phyloP scores from a whole-genome alignment of 2,113 vertebrate species.

The Tricholaema leucomelas region DNA sequence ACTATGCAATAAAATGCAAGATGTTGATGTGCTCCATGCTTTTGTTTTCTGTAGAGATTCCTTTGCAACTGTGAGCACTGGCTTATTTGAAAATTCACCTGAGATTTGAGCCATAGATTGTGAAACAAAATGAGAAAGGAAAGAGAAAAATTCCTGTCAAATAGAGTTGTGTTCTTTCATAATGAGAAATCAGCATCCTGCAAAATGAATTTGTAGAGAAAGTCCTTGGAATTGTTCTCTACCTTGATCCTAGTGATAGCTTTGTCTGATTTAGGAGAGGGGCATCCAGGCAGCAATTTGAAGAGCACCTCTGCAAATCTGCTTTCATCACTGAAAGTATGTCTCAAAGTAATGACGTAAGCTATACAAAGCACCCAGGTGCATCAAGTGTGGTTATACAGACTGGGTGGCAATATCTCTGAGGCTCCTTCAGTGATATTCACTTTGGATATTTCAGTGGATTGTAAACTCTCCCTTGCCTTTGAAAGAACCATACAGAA shows the following conservation, averaged over 20 bases:
- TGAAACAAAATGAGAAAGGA: constrained; percentile 39
- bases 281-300: background rate
- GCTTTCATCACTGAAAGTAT: background rate
- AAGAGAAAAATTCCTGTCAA: constrained; percentile 9
- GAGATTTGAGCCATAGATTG: constrained; percentile 14
- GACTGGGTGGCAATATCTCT: background rate
- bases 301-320: background rate
- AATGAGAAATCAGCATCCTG: constrained; percentile 48
- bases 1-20: background rate
- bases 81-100: constrained; percentile 35
- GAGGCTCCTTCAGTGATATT: background rate
- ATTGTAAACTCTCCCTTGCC: background rate
- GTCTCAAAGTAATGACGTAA: background rate
- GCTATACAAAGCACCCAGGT: background rate
- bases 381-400: background rate
- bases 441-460: background rate
- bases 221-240: constrained; percentile 16
- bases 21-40: accelerated
- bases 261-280: background rate
- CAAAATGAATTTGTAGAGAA: constrained; percentile 13
- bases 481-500: background rate
- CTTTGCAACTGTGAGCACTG: background rate
- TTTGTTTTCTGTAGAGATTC: background rate
- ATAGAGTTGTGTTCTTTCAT: constrained; percentile 32
- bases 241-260: background rate